Evolutionary conservation across 1,140 invertebrate genomes (phyloP).

Genomic region (Saxidomus purpurata): DNA sequence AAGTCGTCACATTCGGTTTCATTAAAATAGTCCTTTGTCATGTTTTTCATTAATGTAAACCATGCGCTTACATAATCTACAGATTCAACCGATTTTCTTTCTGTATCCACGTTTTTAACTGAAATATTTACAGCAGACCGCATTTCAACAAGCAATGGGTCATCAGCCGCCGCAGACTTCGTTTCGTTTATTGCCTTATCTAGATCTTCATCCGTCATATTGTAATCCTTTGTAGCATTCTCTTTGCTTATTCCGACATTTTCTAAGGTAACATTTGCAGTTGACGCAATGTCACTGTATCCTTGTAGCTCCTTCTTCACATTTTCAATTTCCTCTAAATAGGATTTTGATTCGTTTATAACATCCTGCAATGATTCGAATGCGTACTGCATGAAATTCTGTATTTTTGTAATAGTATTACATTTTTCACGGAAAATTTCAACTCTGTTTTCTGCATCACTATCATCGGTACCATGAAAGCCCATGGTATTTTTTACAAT

Average conservation of each 20-base stretch:
- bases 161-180: neutral
- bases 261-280: neutral
- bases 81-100: neutral
- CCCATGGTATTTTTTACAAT: neutral
- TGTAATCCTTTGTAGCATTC: constrained; percentile 14
- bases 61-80: constrained; percentile 5
- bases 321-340: neutral
- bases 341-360: neutral
- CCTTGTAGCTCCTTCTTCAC: neutral
- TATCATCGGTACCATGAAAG: neutral
- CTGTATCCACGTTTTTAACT: neutral
- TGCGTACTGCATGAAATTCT: neutral
- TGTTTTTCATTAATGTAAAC: constrained; percentile 22
- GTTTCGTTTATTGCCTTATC: neutral
- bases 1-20: neutral
- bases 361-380: neutral
- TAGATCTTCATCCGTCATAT: constrained; percentile 9
- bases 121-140: neutral
- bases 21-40: constrained; percentile 21
- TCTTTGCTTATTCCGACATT: neutral
- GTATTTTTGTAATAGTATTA: neutral
- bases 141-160: constrained; percentile 20
- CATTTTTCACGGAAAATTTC: neutral
- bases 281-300: neutral
- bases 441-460: neutral